phyloP scores from a whole-genome alignment of 2,888 invertebrate species.

The Agrotis clavis region DNA sequence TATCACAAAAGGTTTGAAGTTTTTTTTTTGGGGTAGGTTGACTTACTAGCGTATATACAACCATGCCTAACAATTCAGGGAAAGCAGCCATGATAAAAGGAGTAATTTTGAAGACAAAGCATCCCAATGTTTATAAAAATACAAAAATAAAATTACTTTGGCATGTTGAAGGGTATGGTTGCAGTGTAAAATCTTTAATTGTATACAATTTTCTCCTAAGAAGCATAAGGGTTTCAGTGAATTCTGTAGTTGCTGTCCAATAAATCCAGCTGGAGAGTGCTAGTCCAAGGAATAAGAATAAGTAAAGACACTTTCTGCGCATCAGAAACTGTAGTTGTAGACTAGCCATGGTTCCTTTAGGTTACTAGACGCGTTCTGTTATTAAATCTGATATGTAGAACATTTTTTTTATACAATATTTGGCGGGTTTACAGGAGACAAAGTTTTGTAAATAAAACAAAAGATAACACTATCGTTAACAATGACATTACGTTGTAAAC shows the following conservation, averaged over 20 bases:
- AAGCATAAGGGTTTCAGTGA: conserved; percentile 69
- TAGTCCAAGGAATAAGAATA: conserved; percentile 65
- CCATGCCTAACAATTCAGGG: background rate
- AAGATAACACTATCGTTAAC: background rate
- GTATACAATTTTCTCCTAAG: conserved; percentile 68
- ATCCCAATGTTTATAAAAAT: background rate
- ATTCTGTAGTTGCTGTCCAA: conserved; percentile 75
- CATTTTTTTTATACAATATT: background rate
- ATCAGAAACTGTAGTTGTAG: conserved; percentile 19
- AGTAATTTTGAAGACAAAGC: background rate
- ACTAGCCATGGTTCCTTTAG: background rate
- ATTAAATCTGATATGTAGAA: background rate
- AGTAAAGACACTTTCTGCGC: conserved; percentile 53
- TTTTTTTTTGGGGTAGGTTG: no score
- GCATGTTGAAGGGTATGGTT: conserved; percentile 72
- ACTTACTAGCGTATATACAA: no score
- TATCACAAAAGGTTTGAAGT: no score
- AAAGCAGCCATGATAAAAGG: background rate
- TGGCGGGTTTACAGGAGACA: background rate
- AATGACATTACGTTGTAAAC: background rate
- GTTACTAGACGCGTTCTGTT: background rate
- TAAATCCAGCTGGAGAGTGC: conserved; percentile 78
- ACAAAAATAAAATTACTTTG: conserved; percentile 56
- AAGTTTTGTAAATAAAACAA: background rate
- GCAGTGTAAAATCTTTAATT: conserved; percentile 67